A percentile compares a stretch with the other conserved stretches of the same genome.
Conservation (phyloP, 2,888 invertebrate species). For the Epinotia nisella region DNA sequence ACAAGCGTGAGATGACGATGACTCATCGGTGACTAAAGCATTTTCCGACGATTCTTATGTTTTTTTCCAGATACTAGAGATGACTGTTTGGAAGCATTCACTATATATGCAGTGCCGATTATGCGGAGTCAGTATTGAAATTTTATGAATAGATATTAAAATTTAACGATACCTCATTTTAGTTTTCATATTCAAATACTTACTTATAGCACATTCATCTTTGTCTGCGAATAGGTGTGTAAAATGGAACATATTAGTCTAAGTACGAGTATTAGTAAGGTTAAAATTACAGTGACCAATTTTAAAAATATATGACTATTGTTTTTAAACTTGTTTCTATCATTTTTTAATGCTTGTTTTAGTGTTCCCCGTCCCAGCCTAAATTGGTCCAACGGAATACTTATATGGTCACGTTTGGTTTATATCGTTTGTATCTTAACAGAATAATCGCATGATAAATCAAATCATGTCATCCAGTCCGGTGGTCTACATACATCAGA, state of each 20-base stretch:
- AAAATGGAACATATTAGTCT: too few species aligned
- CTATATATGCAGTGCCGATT: constrained; percentile 9
- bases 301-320: background rate
- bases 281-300: background rate
- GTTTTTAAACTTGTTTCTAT: background rate
- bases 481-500: constrained; percentile 1
- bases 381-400: too few species aligned
- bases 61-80: constrained; percentile 49
- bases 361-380: too few species aligned
- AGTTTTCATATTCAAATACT: background rate
- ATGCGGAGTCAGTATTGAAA: background rate
- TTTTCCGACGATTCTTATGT: constrained; percentile 56
- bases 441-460: background rate
- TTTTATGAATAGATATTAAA: background rate
- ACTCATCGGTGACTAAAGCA: constrained; percentile 55
- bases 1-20: constrained; percentile 36
- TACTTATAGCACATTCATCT: background rate
- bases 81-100: constrained; percentile 20
- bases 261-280: background rate
- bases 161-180: background rate
- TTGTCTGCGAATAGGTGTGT: background rate
- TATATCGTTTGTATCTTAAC: background rate
- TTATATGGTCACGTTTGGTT: too few species aligned
- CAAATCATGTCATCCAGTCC: background rate
- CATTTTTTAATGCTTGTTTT: too few species aligned